These are phyloP conservation scores for Barbus barbus DNA, from an alignment of 2,113 vertebrate genomes.

Conservation along the genomic window DNA sequence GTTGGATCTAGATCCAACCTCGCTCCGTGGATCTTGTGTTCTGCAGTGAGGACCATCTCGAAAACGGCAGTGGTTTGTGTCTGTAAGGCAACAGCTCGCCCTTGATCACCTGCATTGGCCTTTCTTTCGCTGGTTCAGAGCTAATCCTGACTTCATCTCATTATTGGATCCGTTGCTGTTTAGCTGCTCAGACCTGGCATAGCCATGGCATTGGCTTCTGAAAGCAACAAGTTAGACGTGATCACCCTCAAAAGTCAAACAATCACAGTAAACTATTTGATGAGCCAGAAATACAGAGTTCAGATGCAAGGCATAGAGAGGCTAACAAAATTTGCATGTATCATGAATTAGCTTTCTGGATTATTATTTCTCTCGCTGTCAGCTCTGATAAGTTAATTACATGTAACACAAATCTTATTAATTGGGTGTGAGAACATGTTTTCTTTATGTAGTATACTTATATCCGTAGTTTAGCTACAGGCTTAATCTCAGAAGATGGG, in stretches of 20 bases:
- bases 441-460: neutral
- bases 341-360: neutral
- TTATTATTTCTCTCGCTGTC: neutral
- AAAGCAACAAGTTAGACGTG: slow-evolving; percentile 13
- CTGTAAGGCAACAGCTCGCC: neutral
- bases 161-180: slow-evolving; percentile 58
- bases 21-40: no score
- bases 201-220: slow-evolving; percentile 10
- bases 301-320: neutral
- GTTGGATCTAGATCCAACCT: no score
- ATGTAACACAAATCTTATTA: neutral
- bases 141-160: slow-evolving; percentile 58
- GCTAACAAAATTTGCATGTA: slow-evolving; percentile 1
- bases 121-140: slow-evolving; percentile 3
- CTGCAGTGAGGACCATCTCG: no score
- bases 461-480: no score
- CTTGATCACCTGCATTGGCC: slow-evolving; percentile 36
- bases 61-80: neutral
- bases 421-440: neutral
- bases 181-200: slow-evolving; percentile 41
- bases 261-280: neutral
- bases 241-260: slow-evolving; percentile 18
- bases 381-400: slow-evolving; percentile 16
- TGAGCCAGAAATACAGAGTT: neutral
- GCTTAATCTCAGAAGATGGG: no score